Evolutionary conservation across 2,888 invertebrate genomes (phyloP).

Genomic region (Eupithecia pulchellata): DNA sequence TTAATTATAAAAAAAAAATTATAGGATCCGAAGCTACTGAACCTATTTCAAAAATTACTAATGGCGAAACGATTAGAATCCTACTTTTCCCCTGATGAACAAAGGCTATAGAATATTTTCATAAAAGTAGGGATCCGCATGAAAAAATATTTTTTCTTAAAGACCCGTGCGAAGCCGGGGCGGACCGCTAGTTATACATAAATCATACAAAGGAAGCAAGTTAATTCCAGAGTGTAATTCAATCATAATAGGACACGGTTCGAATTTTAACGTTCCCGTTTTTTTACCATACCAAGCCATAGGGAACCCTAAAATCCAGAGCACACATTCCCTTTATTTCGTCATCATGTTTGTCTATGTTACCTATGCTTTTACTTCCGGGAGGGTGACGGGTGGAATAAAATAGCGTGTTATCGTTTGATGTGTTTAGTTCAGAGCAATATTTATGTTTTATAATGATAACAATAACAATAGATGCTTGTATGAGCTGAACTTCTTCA

Average conservation of each 20-base stretch:
- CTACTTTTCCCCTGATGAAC: no score
- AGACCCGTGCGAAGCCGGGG: no score
- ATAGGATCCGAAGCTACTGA: no score
- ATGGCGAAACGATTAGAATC: no score
- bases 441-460: neutral
- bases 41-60: no score
- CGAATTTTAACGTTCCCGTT: neutral
- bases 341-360: neutral
- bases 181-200: neutral
- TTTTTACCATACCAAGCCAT: neutral
- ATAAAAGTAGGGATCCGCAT: no score
- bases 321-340: neutral
- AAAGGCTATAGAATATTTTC: no score
- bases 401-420: conserved; percentile 1
- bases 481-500: neutral
- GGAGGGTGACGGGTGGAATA: conserved; percentile 5
- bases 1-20: no score
- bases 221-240: neutral
- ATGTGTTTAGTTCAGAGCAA: neutral
- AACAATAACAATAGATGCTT: neutral
- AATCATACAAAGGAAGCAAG: neutral
- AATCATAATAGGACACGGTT: neutral
- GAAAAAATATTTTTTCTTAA: no score
- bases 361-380: conserved; percentile 5
- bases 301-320: neutral